A percentile compares a stretch with the other conserved stretches of the same genome.
These are phyloP conservation scores for Mormoops blainvillei DNA, from an alignment of 2,113 vertebrate species.

Conservation along the genomic window DNA sequence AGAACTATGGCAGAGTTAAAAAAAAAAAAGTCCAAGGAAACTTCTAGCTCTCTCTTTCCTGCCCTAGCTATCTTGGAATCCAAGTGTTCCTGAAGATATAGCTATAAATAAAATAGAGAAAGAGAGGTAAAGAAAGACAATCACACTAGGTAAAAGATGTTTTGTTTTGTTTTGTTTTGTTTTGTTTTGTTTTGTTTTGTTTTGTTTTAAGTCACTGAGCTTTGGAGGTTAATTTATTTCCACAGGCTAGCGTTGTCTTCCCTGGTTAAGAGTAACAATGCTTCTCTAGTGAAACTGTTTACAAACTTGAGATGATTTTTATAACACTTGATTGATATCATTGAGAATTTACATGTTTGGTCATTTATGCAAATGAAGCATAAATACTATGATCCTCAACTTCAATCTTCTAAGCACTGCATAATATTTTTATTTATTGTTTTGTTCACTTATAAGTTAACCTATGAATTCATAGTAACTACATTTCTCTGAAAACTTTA, in stretches of 20 bases:
- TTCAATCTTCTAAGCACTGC: neutral
- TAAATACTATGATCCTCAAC: neutral
- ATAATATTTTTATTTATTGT: neutral
- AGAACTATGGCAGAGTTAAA: neutral
- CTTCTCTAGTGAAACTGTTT: neutral
- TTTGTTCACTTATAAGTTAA: neutral
- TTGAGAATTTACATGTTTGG: neutral
- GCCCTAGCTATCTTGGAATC: accelerated
- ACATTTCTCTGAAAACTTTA: neutral
- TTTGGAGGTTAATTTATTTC: neutral
- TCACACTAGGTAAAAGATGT: neutral
- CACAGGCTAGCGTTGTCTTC: neutral
- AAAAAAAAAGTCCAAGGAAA: neutral
- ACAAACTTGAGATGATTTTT: neutral
- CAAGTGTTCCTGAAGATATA: neutral
- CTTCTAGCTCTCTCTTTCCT: neutral
- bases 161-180: neutral
- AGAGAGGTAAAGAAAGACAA: too few relatives aligned
- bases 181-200: neutral
- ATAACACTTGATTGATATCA: neutral
- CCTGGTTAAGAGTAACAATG: neutral
- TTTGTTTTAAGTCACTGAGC: neutral
- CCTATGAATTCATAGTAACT: neutral
- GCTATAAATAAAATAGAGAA: neutral
- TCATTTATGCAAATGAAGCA: neutral